A percentile compares a stretch with the other conserved stretches of the same genome.
Conservation (phyloP, 2,888 invertebrate species). For the Mongoloraphidia duomilia region DNA sequence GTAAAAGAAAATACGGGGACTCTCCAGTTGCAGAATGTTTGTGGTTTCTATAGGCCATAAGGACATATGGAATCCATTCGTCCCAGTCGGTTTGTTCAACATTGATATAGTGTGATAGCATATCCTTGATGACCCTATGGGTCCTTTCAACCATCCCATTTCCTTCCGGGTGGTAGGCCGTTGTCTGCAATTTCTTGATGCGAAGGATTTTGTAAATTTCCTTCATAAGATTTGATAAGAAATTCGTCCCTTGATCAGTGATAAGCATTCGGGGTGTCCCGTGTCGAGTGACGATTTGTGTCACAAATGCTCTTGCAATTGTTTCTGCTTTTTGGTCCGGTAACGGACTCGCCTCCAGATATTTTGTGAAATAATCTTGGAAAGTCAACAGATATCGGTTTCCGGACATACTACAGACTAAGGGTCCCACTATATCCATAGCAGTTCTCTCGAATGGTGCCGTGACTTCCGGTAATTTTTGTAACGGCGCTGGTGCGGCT, state of each 20-base stretch:
- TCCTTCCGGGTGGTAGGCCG: constrained; percentile 18
- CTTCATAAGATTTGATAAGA: constrained; percentile 16
- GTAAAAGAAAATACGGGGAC: constrained; percentile 9
- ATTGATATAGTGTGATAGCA: constrained; percentile 17
- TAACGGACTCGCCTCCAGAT: too few species aligned
- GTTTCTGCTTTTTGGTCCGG: constrained; percentile 17
- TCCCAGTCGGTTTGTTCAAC: constrained; percentile 19
- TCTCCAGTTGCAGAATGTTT: constrained; percentile 8
- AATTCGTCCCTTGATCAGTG: constrained; percentile 19
- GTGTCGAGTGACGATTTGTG: constrained; percentile 16
- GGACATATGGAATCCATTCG: constrained; percentile 16
- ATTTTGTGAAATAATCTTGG: too few species aligned
- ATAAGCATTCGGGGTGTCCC: constrained; percentile 18
- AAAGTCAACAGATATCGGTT: too few species aligned
- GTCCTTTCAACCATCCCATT: constrained; percentile 21
- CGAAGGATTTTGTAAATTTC: constrained; percentile 15
- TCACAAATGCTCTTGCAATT: constrained; percentile 16
- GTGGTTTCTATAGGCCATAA: constrained; percentile 12
- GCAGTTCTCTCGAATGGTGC: too few species aligned
- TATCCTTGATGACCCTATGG: constrained; percentile 18
- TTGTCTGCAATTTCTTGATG: constrained; percentile 17
- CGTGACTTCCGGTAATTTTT: too few species aligned
- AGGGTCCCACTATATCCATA: too few species aligned
- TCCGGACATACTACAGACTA: too few species aligned
- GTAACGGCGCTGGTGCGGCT: constrained; percentile 1